phyloP scores from a whole-genome alignment of 2,888 invertebrate species.

The Corbicula japonica region DNA sequence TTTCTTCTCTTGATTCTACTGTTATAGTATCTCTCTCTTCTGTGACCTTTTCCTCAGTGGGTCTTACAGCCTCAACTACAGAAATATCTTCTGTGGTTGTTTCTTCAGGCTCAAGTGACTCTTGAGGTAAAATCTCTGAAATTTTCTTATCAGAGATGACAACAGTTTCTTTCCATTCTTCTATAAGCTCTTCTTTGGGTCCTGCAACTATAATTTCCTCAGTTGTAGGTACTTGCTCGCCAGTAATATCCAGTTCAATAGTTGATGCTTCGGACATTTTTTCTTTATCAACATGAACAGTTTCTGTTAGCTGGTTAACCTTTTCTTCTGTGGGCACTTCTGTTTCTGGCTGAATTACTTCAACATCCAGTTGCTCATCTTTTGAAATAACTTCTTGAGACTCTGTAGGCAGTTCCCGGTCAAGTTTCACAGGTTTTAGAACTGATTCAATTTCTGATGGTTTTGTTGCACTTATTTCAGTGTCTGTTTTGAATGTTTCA shows the following conservation, averaged over 20 bases:
- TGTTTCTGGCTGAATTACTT: slow-evolving; percentile 29
- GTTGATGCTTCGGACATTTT: slow-evolving; percentile 50
- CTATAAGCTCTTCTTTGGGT: slow-evolving; percentile 57
- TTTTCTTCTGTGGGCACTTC: slow-evolving; percentile 63
- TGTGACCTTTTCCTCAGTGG: slow-evolving; percentile 50
- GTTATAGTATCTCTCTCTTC: slow-evolving; percentile 42
- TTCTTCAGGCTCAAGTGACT: slow-evolving; percentile 28
- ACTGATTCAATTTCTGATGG: too few species aligned
- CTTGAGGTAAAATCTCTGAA: slow-evolving; percentile 36
- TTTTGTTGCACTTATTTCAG: slow-evolving; percentile 12
- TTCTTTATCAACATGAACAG: slow-evolving; percentile 55
- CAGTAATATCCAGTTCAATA: slow-evolving; percentile 25
- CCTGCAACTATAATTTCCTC: slow-evolving; percentile 60
- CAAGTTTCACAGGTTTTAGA: too few species aligned
- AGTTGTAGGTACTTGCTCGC: slow-evolving; percentile 40
- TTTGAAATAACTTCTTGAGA: too few species aligned
- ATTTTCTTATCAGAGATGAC: not conserved
- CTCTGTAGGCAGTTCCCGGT: too few species aligned
- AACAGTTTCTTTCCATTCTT: slow-evolving; percentile 46
- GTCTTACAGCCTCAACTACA: slow-evolving; percentile 46
- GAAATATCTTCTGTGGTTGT: slow-evolving; percentile 34
- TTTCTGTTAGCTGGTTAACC: slow-evolving; percentile 67
- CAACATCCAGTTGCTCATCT: too few species aligned
- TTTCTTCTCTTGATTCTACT: slow-evolving; percentile 14
- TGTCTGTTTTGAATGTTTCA: slow-evolving; percentile 15